phyloP scores from a whole-genome alignment of 1,140 invertebrate genomes.

The Ips nitidus region DNA sequence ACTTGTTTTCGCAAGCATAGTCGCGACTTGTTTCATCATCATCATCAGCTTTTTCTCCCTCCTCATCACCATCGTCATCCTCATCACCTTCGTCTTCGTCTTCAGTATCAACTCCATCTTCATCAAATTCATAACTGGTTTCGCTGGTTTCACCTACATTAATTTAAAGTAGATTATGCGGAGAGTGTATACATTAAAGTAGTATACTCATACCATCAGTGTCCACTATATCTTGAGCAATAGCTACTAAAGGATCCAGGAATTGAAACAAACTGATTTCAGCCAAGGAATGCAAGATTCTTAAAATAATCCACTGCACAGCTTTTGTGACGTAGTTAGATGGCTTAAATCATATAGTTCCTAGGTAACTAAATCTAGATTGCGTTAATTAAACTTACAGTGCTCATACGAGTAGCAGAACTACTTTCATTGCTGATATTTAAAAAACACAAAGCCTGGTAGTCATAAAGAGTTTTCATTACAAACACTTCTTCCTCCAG shows the following conservation, averaged over 20 bases:
- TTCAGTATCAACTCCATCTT: not conserved
- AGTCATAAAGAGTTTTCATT: constrained; percentile 79
- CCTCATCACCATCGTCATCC: constrained; percentile 46
- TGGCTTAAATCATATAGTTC: constrained; percentile 49
- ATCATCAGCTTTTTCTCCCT: constrained; percentile 53
- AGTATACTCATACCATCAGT: not conserved
- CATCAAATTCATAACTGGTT: not conserved
- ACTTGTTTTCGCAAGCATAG: constrained; percentile 65
- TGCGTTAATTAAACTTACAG: not conserved
- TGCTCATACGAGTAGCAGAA: constrained; percentile 12
- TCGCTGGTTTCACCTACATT: not conserved
- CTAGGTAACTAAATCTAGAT: not conserved
- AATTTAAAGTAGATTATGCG: not conserved
- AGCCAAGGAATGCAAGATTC: constrained; percentile 50
- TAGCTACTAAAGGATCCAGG: constrained; percentile 35
- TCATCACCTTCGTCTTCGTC: constrained; percentile 40
- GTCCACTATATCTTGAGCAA: constrained; percentile 27
- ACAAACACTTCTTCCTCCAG: constrained; percentile 73
- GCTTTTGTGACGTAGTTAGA: constrained; percentile 44
- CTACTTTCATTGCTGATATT: constrained; percentile 10
- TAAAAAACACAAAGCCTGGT: constrained; percentile 74
- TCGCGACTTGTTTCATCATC: constrained; percentile 52
- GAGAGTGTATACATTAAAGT: no score
- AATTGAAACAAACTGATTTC: constrained; percentile 49
- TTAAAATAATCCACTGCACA: constrained; percentile 50